Conservation (phyloP, 2,113 vertebrate genomes). For the Tricholaema leucomelas region DNA sequence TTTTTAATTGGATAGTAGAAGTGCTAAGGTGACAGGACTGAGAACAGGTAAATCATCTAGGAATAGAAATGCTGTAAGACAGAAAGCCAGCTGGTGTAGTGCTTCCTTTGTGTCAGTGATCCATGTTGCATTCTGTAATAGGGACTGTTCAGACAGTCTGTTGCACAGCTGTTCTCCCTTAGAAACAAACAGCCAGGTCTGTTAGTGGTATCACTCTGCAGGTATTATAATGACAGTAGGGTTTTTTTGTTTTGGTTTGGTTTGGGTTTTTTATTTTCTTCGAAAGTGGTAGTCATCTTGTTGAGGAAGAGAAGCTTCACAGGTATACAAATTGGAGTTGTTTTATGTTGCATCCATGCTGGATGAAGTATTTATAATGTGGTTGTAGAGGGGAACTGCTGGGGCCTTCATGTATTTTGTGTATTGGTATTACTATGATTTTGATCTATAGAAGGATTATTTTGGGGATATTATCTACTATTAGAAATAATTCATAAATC, state of each 20-base stretch:
- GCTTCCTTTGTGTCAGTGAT: slow-evolving; percentile 78
- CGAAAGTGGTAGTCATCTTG: slow-evolving; percentile 13
- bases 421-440: not conserved
- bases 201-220: slow-evolving; percentile 76
- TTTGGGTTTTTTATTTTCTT: not conserved
- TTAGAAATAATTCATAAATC: not conserved
- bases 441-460: not conserved
- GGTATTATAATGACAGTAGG: slow-evolving; percentile 71
- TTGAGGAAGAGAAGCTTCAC: not conserved
- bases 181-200: slow-evolving; percentile 84
- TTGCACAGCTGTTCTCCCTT: slow-evolving; percentile 83
- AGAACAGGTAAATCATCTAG: slow-evolving; percentile 85
- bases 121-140: slow-evolving; percentile 69
- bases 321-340: not conserved
- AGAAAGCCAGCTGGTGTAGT: slow-evolving; percentile 79
- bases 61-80: slow-evolving; percentile 77
- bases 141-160: slow-evolving; percentile 80
- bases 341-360: not conserved
- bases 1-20: slow-evolving; percentile 78
- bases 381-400: not conserved
- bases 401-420: not conserved
- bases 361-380: not conserved
- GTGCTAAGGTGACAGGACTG: slow-evolving; percentile 78
- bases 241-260: not conserved
- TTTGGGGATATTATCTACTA: not conserved